Evolutionary conservation across 2,888 invertebrate genomes (phyloP).

Genomic region (Drosophila multiciliata): DNA sequence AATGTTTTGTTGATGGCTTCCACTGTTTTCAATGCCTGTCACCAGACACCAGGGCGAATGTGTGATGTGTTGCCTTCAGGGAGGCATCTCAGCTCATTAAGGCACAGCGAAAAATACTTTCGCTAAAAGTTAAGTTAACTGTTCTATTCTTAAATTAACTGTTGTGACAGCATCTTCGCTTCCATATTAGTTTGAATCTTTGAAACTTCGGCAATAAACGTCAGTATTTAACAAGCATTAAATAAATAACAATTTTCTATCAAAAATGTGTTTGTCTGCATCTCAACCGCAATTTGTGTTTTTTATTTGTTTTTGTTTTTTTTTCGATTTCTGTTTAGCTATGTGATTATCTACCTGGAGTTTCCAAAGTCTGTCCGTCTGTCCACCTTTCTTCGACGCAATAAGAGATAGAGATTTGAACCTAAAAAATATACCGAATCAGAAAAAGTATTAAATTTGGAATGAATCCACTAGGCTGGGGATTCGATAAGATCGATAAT

Average conservation of each 20-base stretch:
- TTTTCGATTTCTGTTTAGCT: not conserved
- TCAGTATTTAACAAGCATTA: not conserved
- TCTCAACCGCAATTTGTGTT: not conserved
- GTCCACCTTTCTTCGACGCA: not conserved
- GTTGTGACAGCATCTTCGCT: not conserved
- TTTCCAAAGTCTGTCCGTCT: not conserved
- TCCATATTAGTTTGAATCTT: not conserved
- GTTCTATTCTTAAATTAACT: not conserved
- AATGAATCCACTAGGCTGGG: not conserved
- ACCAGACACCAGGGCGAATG: constrained; percentile 46
- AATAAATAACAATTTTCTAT: not conserved
- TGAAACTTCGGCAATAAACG: not conserved
- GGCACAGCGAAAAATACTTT: constrained; percentile 14
- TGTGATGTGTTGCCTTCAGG: constrained; percentile 29
- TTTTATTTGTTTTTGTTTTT: not conserved
- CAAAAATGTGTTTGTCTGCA: not conserved
- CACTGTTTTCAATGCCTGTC: constrained; percentile 43
- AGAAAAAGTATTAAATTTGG: not conserved
- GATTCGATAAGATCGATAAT: not conserved
- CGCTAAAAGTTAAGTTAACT: not conserved
- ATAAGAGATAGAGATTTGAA: not conserved
- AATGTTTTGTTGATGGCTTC: constrained; percentile 45
- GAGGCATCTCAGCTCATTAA: constrained; percentile 41
- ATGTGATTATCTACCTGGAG: not conserved
- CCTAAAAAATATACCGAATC: not conserved